Conservation (phyloP, 2,797 vertebrate species). For the Phoeniculus purpureus region DNA sequence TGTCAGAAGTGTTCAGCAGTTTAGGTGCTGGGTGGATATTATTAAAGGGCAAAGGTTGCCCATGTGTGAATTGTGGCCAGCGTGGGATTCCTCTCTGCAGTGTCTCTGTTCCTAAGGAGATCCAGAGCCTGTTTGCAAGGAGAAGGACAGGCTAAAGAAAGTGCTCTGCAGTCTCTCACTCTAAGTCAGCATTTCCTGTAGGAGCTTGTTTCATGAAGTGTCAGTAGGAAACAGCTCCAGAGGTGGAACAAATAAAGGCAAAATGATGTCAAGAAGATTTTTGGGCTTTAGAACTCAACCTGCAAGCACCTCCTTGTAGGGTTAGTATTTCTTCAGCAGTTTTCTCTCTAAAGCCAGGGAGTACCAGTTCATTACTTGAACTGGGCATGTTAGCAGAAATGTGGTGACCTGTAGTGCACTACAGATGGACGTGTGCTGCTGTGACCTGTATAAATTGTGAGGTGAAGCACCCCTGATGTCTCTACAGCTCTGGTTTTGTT, state of each 20-base stretch:
- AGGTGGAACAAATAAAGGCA: neutral
- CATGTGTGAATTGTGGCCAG: neutral
- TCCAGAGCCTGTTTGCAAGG: neutral
- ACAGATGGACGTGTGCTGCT: neutral
- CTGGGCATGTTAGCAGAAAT: accelerated
- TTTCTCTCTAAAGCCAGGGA: neutral
- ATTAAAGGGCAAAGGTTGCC: neutral
- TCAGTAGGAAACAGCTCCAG: neutral
- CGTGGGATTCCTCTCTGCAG: neutral
- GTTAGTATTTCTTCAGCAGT: neutral
- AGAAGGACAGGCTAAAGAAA: neutral
- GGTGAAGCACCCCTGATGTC: accelerated
- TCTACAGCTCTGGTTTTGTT: neutral
- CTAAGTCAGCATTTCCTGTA: neutral
- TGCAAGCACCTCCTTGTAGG: neutral
- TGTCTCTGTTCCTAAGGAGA: neutral
- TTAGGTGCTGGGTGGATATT: neutral
- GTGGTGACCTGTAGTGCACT: neutral
- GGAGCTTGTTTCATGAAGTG: neutral
- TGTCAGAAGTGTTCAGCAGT: neutral
- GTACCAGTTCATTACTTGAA: neutral
- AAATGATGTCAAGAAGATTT: neutral
- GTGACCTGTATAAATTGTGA: neutral
- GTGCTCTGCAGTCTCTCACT: neutral
- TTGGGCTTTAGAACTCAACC: neutral